Base-by-base conservation (phyloP, 2,797 vertebrate genomes). In the Telmatherina bonti region DNA sequence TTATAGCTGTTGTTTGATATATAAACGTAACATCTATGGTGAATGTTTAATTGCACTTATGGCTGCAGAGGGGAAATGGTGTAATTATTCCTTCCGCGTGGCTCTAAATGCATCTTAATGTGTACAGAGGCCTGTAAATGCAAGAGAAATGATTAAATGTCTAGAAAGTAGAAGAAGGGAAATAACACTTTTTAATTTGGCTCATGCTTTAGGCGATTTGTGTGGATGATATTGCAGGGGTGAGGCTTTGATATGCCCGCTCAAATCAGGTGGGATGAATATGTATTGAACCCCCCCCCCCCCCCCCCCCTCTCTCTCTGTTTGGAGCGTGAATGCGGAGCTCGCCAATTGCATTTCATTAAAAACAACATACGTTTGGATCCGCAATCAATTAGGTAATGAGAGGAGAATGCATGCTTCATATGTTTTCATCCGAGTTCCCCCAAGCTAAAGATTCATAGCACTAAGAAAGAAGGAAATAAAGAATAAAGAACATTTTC, bases 121-220 rank as follows among this genome's bases (percentile, higher is more conserved):
- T 35, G 74, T 49, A 57, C 55, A 22, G 71, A 52, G 22, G 55
- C n/a, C 24, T 69, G 70, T 85, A 74, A 29, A 64, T 64, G 38
- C 51, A 87, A 26, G 70, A 56, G 51, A 59, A 92, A 87, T 85
- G 78, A 92, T 88, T 89, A 88, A 87, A 90, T 88, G 84, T 91
- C 85, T 83, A 82, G 56, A 81, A 85, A 78, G 51, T 81, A 76
- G 71, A 90, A 90, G 74, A 85, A 79, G 73, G 85, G 84, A 90
- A 91, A 91, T 89, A 89, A 86, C 79, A 76, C 66, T 85, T 86
- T 90, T 88, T 91, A 88, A 92, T 93, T 91, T 89, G 88, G 73
- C 86, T 87, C 62, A 77, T 65, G 91, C 90, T 92, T 91, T 77
- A 88, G 91, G 92, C 92, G 91, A 90, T 93, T 90, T 92, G 79